Percentiles rank a stretch among this genome's conserved stretches.
Evolutionary conservation across 2,797 vertebrate genomes (phyloP).

Genomic region (Cryptoprocta ferox): DNA sequence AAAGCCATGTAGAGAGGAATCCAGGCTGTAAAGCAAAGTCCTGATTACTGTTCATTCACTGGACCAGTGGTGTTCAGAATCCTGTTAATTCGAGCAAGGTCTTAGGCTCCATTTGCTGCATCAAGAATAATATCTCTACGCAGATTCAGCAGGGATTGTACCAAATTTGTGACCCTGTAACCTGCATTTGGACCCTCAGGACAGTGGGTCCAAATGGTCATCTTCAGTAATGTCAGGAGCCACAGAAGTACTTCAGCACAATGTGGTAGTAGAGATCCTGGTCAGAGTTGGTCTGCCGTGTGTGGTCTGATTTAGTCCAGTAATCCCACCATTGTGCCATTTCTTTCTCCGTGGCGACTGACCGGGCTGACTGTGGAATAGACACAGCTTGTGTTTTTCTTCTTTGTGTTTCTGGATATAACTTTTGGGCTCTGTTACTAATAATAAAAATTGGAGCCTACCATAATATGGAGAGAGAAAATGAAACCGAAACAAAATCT

Average conservation of each 20-base stretch:
- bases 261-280: no score
- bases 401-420: neutral
- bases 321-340: no score
- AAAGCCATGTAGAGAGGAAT: constrained; percentile 97
- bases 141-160: neutral
- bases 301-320: no score
- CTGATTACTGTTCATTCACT: accelerated
- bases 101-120: neutral
- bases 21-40: constrained; percentile 89
- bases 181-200: neutral
- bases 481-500: neutral
- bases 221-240: neutral
- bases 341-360: neutral
- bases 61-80: no score
- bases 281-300: no score
- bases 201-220: neutral
- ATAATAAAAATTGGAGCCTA: neutral
- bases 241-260: accelerated
- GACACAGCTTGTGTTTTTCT: neutral
- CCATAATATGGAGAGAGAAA: neutral
- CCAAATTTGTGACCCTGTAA: neutral
- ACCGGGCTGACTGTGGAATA: accelerated
- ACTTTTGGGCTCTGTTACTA: neutral
- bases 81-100: neutral
- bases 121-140: neutral